phyloP scores from a whole-genome alignment of 2,888 invertebrate genomes.

The Ischnus inquisitorius region DNA sequence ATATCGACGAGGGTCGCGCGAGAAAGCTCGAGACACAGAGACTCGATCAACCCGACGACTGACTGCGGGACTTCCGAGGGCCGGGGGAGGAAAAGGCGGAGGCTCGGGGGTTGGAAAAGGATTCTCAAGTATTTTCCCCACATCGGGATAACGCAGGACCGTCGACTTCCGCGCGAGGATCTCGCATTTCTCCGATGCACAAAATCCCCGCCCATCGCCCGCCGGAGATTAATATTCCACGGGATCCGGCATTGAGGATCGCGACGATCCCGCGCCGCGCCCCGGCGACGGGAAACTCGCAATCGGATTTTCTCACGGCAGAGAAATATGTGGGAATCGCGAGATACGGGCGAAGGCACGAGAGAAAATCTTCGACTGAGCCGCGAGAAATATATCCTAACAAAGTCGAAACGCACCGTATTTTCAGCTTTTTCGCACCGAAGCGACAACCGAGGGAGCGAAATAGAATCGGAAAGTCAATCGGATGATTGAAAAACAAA shows the following conservation, averaged over 20 bases:
- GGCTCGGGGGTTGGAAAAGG: conserved; percentile 20
- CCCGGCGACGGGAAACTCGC: background rate
- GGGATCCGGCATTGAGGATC: conserved; percentile 67
- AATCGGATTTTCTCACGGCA: conserved; percentile 54
- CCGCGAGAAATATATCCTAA: background rate
- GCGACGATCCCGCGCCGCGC: conserved; percentile 62
- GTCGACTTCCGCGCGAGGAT: conserved; percentile 61
- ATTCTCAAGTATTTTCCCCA: conserved; percentile 70
- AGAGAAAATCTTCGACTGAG: background rate
- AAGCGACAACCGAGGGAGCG: too few species aligned
- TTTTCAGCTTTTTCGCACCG: too few species aligned
- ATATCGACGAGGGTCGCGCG: conserved; percentile 65
- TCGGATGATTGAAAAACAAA: too few species aligned
- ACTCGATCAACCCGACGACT: background rate
- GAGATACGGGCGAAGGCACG: too few species aligned
- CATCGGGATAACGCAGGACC: conserved; percentile 67
- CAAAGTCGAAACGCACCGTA: background rate
- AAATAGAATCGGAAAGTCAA: too few species aligned
- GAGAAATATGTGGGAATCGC: background rate
- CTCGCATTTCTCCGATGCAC: conserved; percentile 67
- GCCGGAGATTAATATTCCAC: conserved; percentile 77
- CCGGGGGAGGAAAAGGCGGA: too few species aligned
- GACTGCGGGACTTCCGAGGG: background rate
- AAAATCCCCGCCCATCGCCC: conserved; percentile 11
- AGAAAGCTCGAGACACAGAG: conserved; percentile 26